These are phyloP conservation scores for Eueremaeus valkanovi DNA, from an alignment of 2,888 invertebrate species.

Conservation along the genomic window DNA sequence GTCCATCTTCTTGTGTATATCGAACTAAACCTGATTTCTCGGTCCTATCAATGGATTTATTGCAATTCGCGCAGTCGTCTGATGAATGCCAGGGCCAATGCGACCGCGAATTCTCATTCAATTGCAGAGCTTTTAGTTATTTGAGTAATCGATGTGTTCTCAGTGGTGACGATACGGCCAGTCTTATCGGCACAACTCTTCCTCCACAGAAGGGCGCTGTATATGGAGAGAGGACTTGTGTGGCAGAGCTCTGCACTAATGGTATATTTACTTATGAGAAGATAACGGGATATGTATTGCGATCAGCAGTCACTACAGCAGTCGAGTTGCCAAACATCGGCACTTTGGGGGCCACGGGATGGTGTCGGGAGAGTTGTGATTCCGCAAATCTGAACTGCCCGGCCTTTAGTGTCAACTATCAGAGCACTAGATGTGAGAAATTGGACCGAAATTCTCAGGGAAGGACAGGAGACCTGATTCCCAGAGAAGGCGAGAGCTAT, in stretches of 20 bases:
- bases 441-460: slow-evolving; percentile 55
- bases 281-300: slow-evolving; percentile 53
- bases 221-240: slow-evolving; percentile 54
- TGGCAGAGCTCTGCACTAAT: slow-evolving; percentile 54
- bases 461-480: slow-evolving; percentile 52
- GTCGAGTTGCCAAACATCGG: slow-evolving; percentile 49
- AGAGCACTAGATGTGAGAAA: slow-evolving; percentile 54
- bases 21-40: slow-evolving; percentile 52
- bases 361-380: slow-evolving; percentile 42
- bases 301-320: slow-evolving; percentile 53
- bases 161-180: slow-evolving; percentile 54
- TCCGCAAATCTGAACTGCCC: slow-evolving; percentile 52
- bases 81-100: slow-evolving; percentile 54
- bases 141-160: slow-evolving; percentile 54
- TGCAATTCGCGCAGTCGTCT: slow-evolving; percentile 53
- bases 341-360: slow-evolving; percentile 39
- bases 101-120: slow-evolving; percentile 53
- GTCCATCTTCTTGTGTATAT: slow-evolving; percentile 54
- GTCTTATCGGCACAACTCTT: slow-evolving; percentile 51
- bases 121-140: slow-evolving; percentile 54
- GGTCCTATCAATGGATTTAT: slow-evolving; percentile 54
- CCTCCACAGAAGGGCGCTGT: slow-evolving; percentile 45
- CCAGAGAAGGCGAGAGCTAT: slow-evolving; percentile 53
- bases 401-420: slow-evolving; percentile 54
- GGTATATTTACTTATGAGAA: slow-evolving; percentile 56